phyloP scores from a whole-genome alignment of 1,140 invertebrate species.

The Sinella curviseta region DNA sequence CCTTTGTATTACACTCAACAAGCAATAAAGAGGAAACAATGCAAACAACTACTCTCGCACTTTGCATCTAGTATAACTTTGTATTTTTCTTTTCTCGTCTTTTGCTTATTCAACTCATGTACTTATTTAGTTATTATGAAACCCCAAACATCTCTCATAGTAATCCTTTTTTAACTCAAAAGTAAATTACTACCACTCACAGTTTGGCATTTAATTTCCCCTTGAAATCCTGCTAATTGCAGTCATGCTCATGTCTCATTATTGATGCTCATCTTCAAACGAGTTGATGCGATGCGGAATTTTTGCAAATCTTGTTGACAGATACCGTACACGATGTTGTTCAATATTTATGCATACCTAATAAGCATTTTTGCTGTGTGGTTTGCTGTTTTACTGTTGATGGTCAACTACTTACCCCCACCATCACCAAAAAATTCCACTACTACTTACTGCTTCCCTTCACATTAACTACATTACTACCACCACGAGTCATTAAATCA shows the following conservation, averaged over 20 bases:
- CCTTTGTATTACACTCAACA: too few species aligned
- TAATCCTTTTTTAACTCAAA: background rate
- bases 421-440: too few species aligned
- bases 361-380: background rate
- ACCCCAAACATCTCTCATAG: background rate
- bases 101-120: too few species aligned
- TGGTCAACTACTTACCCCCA: background rate
- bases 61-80: too few species aligned
- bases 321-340: background rate
- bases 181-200: background rate
- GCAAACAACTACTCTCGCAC: too few species aligned
- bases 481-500: conserved; percentile 17
- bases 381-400: too few species aligned
- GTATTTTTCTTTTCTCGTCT: too few species aligned
- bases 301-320: background rate
- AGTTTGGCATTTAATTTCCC: conserved; percentile 5
- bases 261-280: conserved; percentile 12
- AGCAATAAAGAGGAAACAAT: too few species aligned
- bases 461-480: too few species aligned
- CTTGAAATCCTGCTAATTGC: conserved; percentile 21
- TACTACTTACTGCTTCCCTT: too few species aligned
- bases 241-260: conserved; percentile 21
- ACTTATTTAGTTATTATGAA: too few species aligned
- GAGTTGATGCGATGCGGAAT: background rate
- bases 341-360: background rate